Evolutionary conservation across 2,797 vertebrate genomes (phyloP).

Genomic region (Euthynnus affinis): DNA sequence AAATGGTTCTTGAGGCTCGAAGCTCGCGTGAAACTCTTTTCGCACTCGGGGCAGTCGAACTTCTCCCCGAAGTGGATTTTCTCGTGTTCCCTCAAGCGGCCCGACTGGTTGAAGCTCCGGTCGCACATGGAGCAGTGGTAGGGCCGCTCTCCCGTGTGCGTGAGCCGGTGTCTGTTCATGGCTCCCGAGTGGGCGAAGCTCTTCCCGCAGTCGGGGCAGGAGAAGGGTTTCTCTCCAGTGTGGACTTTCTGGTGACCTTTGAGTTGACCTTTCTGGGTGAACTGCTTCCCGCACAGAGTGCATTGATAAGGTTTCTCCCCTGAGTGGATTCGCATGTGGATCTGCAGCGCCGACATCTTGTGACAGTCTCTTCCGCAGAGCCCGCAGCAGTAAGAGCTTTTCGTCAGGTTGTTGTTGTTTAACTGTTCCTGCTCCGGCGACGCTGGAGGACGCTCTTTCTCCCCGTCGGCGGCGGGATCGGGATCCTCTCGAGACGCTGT

Average conservation of each 20-base stretch:
- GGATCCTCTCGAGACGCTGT: constrained; percentile 54
- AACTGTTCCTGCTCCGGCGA: constrained; percentile 35
- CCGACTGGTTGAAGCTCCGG: constrained; percentile 82
- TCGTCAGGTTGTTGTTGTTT: constrained; percentile 42
- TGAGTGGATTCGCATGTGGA: constrained; percentile 88
- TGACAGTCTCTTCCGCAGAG: constrained; percentile 83
- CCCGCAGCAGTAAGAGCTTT: constrained; percentile 79
- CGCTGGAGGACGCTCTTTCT: constrained; percentile 33
- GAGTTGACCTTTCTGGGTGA: constrained; percentile 83
- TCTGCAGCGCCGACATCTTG: constrained; percentile 84
- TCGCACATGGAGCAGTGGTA: constrained; percentile 79
- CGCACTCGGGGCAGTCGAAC: constrained; percentile 81
- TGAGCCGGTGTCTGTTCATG: constrained; percentile 83
- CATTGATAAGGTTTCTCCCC: constrained; percentile 94
- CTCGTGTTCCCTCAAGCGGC: constrained; percentile 81
- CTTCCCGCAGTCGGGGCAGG: constrained; percentile 81
- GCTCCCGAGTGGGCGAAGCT: constrained; percentile 82
- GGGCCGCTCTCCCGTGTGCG: constrained; percentile 80
- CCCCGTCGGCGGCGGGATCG: background rate
- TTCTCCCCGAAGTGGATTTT: constrained; percentile 83
- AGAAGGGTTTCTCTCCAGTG: constrained; percentile 80
- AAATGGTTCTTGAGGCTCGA: constrained; percentile 84
- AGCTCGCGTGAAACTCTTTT: constrained; percentile 80
- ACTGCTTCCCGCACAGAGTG: constrained; percentile 80
- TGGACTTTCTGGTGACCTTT: constrained; percentile 83